A percentile compares a stretch with the other conserved stretches of the same genome.
phyloP scores from a whole-genome alignment of 2,888 invertebrate genomes.

The Carpatolechia fugitivella region DNA sequence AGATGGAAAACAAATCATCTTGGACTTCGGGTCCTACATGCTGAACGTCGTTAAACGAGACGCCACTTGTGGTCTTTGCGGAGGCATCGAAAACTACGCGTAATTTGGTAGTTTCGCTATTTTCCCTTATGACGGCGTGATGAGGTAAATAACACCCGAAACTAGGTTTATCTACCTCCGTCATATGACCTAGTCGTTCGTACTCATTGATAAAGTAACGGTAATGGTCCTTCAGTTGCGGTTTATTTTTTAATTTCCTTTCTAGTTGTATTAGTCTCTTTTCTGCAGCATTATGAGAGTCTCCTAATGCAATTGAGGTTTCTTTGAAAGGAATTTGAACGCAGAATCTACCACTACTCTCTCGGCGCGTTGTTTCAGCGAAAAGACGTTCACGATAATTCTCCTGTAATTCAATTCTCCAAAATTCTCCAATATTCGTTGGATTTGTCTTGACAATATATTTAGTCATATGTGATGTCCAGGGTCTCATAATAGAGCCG shows the following conservation, averaged over 20 bases:
- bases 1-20: background rate
- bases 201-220: conserved; percentile 11
- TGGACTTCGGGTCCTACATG: background rate
- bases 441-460: no score
- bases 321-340: background rate
- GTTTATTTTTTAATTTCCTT: background rate
- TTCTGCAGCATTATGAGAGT: conserved; percentile 7
- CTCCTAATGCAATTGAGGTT: background rate
- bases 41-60: background rate
- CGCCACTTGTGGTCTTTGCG: background rate
- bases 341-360: background rate
- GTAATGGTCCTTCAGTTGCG: background rate
- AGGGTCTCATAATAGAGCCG: no score
- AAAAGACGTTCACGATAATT: background rate
- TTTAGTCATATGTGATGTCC: no score
- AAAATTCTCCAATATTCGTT: no score
- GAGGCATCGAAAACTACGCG: background rate
- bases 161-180: background rate
- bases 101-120: conserved; percentile 2
- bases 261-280: background rate
- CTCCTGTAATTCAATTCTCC: no score
- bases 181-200: conserved; percentile 9
- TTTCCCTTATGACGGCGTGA: conserved; percentile 10
- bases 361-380: background rate
- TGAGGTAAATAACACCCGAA: conserved; percentile 10